Evolutionary conservation across 92 coral and sea anemone species (phyloP).

Genomic region (Isaurus tuberculatus): DNA sequence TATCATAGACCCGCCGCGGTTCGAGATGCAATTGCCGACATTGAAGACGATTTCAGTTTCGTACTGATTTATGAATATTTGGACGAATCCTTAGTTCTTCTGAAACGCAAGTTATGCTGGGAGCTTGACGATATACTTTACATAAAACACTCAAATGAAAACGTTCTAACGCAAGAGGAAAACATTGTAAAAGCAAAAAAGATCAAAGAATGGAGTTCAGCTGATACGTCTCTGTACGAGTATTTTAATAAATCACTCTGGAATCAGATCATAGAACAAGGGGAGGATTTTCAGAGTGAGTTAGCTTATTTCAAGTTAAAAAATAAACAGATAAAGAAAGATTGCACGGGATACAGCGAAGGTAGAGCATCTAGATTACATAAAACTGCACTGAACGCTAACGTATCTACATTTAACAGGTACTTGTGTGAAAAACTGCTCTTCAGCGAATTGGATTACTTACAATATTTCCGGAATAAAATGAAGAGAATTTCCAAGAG

Average conservation of each 20-base stretch:
- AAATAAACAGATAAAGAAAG: constrained; percentile 71
- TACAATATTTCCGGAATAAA: constrained; percentile 83
- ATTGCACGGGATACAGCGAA: constrained; percentile 53
- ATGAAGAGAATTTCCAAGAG: constrained; percentile 41
- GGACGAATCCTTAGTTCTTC: constrained; percentile 91
- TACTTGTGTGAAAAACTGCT: constrained; percentile 84
- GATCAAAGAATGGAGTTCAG: constrained; percentile 86
- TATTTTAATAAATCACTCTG: constrained; percentile 88
- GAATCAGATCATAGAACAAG: constrained; percentile 70
- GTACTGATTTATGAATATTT: constrained; percentile 84
- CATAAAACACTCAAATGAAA: constrained; percentile 64
- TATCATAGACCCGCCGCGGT: constrained; percentile 86
- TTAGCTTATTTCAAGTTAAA: constrained; percentile 67
- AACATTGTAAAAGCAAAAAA: constrained; percentile 38
- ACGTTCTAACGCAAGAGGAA: neutral
- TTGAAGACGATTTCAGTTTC: constrained; percentile 79
- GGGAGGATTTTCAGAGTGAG: constrained; percentile 67
- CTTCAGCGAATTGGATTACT: constrained; percentile 65
- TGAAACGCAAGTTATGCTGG: constrained; percentile 94
- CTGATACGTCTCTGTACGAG: constrained; percentile 83
- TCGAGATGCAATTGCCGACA: constrained; percentile 79
- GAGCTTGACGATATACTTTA: constrained; percentile 90
- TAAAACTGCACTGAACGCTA: constrained; percentile 43
- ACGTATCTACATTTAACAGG: constrained; percentile 65
- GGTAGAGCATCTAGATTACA: neutral